Conservation (phyloP, 2,113 vertebrate genomes). For the Polypterus senegalus region DNA sequence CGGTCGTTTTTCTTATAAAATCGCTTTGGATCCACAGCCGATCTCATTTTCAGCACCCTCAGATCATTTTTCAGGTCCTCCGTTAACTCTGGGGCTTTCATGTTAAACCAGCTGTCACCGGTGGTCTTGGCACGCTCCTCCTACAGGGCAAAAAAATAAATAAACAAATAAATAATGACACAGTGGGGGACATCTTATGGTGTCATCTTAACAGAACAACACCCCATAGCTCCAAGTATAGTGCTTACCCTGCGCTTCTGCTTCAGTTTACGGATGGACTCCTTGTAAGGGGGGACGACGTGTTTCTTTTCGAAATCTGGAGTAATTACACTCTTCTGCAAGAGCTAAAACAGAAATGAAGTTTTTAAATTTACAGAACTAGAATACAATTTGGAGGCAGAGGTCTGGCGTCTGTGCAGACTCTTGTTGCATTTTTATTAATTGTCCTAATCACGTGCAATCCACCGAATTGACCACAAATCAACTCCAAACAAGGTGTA, state of each 20-base stretch:
- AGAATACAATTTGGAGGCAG: no score
- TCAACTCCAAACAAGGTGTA: no score
- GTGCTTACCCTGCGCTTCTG: constrained; percentile 65
- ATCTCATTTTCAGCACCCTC: constrained; percentile 78
- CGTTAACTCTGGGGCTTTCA: constrained; percentile 88
- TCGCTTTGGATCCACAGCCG: constrained; percentile 75
- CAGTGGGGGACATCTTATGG: background rate
- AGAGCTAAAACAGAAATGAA: constrained; percentile 50
- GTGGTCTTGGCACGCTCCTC: constrained; percentile 69
- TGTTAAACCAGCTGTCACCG: constrained; percentile 84
- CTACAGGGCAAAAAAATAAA: constrained; percentile 37
- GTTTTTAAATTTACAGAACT: no score
- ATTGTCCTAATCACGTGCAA: no score
- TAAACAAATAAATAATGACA: constrained; percentile 2
- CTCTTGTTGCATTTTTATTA: no score
- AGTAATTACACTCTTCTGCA: constrained; percentile 76
- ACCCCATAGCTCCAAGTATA: background rate
- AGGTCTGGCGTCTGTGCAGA: no score
- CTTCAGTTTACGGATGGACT: constrained; percentile 63
- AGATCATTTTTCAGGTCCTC: constrained; percentile 80
- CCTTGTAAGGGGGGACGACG: constrained; percentile 63
- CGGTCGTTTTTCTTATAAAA: constrained; percentile 97
- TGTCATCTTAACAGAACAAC: background rate
- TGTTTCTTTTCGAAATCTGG: constrained; percentile 85
- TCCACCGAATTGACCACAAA: no score